phyloP scores from a whole-genome alignment of 64 coral and sea anemone species.

The Dendrophyllia cribrosa region DNA sequence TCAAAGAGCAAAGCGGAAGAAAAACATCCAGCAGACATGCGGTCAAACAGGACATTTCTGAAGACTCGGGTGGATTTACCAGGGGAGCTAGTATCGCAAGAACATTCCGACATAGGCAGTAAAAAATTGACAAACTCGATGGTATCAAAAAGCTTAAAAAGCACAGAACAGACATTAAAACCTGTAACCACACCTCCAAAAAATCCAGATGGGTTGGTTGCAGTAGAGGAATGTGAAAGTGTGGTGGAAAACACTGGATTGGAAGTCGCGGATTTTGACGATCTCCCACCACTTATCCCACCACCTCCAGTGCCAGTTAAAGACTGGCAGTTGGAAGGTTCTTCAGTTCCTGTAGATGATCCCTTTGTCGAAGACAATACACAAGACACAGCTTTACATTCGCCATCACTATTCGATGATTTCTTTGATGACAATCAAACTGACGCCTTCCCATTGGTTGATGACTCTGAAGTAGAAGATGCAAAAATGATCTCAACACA shows the following conservation, averaged over 20 bases:
- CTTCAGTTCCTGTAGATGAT: background rate
- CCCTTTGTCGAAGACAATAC: background rate
- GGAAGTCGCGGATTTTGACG: background rate
- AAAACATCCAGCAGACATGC: background rate
- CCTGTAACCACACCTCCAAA: background rate
- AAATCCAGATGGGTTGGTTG: background rate
- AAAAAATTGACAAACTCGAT: background rate
- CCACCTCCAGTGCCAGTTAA: slow-evolving; percentile 7
- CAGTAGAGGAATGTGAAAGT: background rate
- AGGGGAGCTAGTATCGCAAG: background rate
- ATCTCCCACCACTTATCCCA: background rate
- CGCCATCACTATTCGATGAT: slow-evolving; percentile 45
- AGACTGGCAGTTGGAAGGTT: background rate
- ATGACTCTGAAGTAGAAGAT: background rate
- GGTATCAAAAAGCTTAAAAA: background rate
- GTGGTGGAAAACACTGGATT: background rate
- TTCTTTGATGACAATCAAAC: background rate
- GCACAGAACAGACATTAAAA: background rate
- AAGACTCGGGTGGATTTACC: background rate
- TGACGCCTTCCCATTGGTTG: background rate
- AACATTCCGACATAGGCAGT: background rate
- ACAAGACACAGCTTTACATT: background rate
- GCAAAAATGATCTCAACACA: background rate
- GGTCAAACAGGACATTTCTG: too few relatives aligned
- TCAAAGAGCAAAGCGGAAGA: background rate